Percentiles rank a stretch among this genome's conserved stretches.
Conservation (phyloP, 2,113 vertebrate genomes). For the Tupaia chinensis region DNA sequence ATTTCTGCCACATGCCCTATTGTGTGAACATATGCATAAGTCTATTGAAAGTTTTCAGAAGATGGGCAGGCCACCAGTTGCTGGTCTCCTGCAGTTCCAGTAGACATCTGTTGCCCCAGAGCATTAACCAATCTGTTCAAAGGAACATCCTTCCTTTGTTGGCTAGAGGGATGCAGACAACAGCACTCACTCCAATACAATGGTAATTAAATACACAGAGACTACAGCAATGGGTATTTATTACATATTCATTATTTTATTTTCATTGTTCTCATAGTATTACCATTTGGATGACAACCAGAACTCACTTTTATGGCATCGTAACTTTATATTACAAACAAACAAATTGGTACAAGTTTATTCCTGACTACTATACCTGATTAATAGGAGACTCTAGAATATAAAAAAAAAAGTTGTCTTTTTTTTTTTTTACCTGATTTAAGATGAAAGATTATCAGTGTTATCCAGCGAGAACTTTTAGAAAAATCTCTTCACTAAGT, state of each 20-base stretch:
- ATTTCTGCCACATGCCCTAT: conserved; percentile 91
- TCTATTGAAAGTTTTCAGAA: conserved; percentile 92
- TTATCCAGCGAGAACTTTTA: conserved; percentile 44
- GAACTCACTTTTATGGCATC: conserved; percentile 65
- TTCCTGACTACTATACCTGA: conserved; percentile 44
- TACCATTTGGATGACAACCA: conserved; percentile 77
- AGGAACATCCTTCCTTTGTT: conserved; percentile 91
- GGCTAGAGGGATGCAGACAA: conserved; percentile 87
- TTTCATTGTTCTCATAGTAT: conserved; percentile 85
- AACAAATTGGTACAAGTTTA: conserved; percentile 58
- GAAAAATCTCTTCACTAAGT: conserved; percentile 27
- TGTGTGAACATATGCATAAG: conserved; percentile 91
- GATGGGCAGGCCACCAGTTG: conserved; percentile 95
- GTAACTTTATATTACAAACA: conserved; percentile 69
- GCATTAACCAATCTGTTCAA: conserved; percentile 93
- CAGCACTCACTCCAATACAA: conserved; percentile 87
- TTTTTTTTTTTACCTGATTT: not conserved
- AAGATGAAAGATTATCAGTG: conserved; percentile 15
- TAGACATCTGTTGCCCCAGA: conserved; percentile 97
- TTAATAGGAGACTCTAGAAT: not conserved
- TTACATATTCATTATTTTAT: conserved; percentile 95
- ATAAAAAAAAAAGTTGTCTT: not conserved
- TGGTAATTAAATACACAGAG: conserved; percentile 90
- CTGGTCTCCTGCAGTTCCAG: conserved; percentile 94
- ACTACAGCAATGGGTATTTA: conserved; percentile 88